Conservation (phyloP, 2,888 invertebrate genomes). For the Micoletzkya japonica region DNA sequence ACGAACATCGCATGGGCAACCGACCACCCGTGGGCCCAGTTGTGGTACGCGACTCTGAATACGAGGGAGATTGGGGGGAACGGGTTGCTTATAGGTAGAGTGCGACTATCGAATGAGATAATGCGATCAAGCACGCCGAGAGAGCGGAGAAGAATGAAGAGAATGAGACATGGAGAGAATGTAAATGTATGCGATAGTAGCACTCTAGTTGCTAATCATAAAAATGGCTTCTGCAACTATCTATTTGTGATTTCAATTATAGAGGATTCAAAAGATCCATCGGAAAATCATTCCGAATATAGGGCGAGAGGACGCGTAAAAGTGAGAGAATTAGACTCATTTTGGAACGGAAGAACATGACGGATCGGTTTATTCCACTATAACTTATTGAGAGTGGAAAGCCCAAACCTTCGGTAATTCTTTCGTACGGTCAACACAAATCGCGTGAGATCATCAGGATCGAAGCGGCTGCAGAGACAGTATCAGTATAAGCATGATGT, state of each 20-base stretch:
- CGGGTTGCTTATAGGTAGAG: background rate
- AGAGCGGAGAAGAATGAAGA: too few relatives aligned
- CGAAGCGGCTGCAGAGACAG: conserved; percentile 69
- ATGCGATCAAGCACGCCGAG: too few relatives aligned
- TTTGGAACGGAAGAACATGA: too few relatives aligned
- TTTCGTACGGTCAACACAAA: conserved; percentile 82
- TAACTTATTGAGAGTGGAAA: background rate
- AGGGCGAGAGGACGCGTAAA: too few relatives aligned
- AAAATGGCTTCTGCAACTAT: background rate
- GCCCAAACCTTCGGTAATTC: conserved; percentile 75
- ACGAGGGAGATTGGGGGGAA: background rate
- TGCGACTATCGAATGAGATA: too few relatives aligned
- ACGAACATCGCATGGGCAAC: conserved; percentile 79
- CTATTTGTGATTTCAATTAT: background rate
- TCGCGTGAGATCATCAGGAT: conserved; percentile 73
- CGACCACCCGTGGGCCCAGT: conserved; percentile 85
- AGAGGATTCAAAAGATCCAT: too few relatives aligned
- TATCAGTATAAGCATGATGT: background rate
- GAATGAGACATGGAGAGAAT: too few relatives aligned
- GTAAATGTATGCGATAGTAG: too few relatives aligned
- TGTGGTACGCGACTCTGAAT: conserved; percentile 74
- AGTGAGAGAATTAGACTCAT: too few relatives aligned
- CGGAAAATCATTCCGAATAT: too few relatives aligned
- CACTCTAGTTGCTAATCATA: background rate
- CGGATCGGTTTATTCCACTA: too few relatives aligned